Evolutionary conservation across 1,140 invertebrate species (phyloP).

Genomic region (Holotrichia oblita): DNA sequence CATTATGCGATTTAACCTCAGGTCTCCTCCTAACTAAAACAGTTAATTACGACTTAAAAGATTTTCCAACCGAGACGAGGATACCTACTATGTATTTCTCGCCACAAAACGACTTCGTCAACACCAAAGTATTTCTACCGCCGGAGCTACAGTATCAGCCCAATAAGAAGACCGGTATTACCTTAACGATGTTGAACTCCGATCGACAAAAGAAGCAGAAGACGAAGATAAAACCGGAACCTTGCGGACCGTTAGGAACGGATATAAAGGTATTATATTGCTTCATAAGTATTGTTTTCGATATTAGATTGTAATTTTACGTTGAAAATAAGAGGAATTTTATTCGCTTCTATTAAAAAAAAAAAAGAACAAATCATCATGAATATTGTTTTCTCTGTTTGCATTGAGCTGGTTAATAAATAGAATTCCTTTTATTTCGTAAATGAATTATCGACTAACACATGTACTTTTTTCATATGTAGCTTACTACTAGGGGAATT

Average conservation of each 20-base stretch:
- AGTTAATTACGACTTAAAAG: slow-evolving; percentile 88
- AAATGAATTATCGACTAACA: slow-evolving; percentile 36
- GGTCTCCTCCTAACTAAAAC: slow-evolving; percentile 87
- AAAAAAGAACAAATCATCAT: no score
- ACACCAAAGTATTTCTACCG: slow-evolving; percentile 76
- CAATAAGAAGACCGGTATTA: slow-evolving; percentile 63
- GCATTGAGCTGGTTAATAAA: no score
- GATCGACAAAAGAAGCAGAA: slow-evolving; percentile 63
- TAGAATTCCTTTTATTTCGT: not conserved
- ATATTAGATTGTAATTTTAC: slow-evolving; percentile 5
- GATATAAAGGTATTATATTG: slow-evolving; percentile 67
- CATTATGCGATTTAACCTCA: slow-evolving; percentile 93
- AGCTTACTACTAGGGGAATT: slow-evolving; percentile 43
- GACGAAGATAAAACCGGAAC: slow-evolving; percentile 64
- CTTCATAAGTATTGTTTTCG: slow-evolving; percentile 47
- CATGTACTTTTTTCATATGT: slow-evolving; percentile 42
- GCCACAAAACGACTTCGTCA: slow-evolving; percentile 76
- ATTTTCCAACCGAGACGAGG: slow-evolving; percentile 84
- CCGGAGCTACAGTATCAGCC: slow-evolving; percentile 70
- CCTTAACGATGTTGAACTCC: slow-evolving; percentile 61
- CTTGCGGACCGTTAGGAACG: slow-evolving; percentile 69
- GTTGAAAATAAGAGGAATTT: slow-evolving; percentile 32
- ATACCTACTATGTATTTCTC: slow-evolving; percentile 89
- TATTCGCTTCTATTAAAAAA: not conserved
- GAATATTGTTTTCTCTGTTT: no score